A percentile compares a stretch with the other conserved stretches of the same genome.
Evolutionary conservation across 2,113 vertebrate genomes (phyloP).

Genomic region (Eulemur rufifrons): DNA sequence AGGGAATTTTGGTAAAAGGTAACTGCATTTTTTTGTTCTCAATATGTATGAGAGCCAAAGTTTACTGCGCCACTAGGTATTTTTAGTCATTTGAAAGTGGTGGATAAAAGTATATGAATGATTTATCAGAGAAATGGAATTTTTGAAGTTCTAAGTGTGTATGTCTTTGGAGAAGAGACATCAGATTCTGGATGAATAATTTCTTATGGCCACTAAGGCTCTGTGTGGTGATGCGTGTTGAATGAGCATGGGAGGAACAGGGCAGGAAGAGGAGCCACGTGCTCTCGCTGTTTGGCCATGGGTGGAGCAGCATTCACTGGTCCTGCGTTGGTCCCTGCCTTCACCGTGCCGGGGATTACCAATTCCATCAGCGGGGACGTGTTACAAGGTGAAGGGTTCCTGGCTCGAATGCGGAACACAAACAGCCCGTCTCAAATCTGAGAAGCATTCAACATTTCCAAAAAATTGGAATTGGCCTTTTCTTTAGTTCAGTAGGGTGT

Average conservation of each 20-base stretch:
- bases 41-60: not conserved
- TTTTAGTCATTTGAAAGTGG: slow-evolving; percentile 29
- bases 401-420: not conserved
- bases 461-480: not conserved
- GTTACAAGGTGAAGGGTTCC: not conserved
- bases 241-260: not conserved
- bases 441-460: not conserved
- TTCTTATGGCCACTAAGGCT: not conserved
- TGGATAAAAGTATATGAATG: not conserved
- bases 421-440: not conserved
- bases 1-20: not conserved
- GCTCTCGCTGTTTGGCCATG: not conserved
- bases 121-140: not conserved
- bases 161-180: not conserved
- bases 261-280: not conserved
- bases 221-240: not conserved
- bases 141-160: not conserved
- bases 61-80: not conserved
- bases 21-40: not conserved
- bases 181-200: not conserved
- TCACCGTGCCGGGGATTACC: not conserved
- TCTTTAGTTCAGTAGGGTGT: not conserved
- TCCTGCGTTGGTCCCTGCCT: not conserved
- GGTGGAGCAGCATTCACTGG: not conserved
- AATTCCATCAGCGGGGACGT: accelerated